A percentile compares a stretch with the other conserved stretches of the same genome.
Conservation (phyloP, 2,113 vertebrate genomes). For the Burhinus bistriatus region DNA sequence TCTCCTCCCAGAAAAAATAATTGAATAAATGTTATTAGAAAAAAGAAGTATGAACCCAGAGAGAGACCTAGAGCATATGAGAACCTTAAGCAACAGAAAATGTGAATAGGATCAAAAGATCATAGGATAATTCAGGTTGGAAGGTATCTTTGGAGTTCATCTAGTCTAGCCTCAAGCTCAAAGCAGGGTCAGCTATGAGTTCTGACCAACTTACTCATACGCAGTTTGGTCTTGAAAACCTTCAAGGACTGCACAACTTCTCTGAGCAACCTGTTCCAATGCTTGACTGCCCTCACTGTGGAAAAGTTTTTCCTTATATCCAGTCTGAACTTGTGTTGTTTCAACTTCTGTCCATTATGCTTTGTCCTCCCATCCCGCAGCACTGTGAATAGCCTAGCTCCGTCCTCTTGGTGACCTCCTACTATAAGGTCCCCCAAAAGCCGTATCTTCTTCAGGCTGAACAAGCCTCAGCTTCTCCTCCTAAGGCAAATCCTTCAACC, state of each 20-base stretch:
- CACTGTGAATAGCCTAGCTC: neutral
- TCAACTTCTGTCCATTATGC: neutral
- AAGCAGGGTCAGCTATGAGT: neutral
- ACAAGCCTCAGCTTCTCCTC: neutral
- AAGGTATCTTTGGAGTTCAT: neutral
- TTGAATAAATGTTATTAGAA: neutral
- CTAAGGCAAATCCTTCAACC: neutral
- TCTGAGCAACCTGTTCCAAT: neutral
- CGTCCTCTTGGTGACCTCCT: neutral
- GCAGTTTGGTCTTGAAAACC: neutral
- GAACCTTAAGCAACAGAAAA: neutral
- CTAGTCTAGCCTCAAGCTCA: neutral
- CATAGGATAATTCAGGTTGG: neutral
- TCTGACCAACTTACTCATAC: neutral
- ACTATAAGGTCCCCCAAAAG: neutral
- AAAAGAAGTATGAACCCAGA: neutral
- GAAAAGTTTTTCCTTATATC: neutral
- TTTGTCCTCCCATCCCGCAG: accelerated
- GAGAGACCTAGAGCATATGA: neutral
- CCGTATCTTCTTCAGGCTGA: neutral
- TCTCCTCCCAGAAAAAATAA: neutral
- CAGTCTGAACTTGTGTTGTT: neutral
- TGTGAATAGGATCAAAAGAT: neutral
- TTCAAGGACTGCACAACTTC: neutral
- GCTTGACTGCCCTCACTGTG: neutral